Base-by-base conservation (phyloP, 2,888 invertebrate species). In the Plagiodera versicolora region DNA sequence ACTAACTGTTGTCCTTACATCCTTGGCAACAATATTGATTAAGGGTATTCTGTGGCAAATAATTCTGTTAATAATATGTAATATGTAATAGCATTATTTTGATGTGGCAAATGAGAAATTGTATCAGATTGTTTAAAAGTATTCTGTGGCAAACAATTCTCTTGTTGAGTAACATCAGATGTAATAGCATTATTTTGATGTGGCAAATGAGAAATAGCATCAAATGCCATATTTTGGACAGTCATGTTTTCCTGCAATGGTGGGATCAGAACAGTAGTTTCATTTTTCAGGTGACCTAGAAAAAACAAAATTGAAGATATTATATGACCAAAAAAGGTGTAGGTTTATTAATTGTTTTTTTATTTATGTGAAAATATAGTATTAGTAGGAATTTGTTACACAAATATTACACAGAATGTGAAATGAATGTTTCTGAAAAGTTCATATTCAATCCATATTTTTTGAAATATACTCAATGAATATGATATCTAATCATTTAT, bases 371-470 rank as follows among this genome's bases (percentile, higher is more conserved):
- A 47, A 19, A 47, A 47, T 47, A 47, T 18, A 47, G 47, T 47
- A 47, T 18, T 47, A 1, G 47, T 47, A 6, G 47, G 1, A 47
- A 47, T 47, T 47, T 19, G 46, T 46, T 18, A 17, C 46, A 46
- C 16, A 46, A 17, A 46, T 46, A 44, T 44, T n/a, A 44, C 44
- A 44, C 44, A 18, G 47, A 47, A 47, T 47, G 17, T 17, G 47
- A 18, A 19, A 47, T 5, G 18, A n/a, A 3, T 19, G 47, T 3
- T 46, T 46, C 46, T 46, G 2, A n/a, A 47, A 18, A 18, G 18
- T 47, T 47, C 19, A 18, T 19, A 47, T 46, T 47, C 47, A 47
- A 47, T 47, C 19, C 9, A 32, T 32, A 32, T 32, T 32, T 32
- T 24, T 24, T 24, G 3, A 24, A 24, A 24, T 24, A 16, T 19